phyloP scores from a whole-genome alignment of 1,140 invertebrate species.

The Drosophila pachea region DNA sequence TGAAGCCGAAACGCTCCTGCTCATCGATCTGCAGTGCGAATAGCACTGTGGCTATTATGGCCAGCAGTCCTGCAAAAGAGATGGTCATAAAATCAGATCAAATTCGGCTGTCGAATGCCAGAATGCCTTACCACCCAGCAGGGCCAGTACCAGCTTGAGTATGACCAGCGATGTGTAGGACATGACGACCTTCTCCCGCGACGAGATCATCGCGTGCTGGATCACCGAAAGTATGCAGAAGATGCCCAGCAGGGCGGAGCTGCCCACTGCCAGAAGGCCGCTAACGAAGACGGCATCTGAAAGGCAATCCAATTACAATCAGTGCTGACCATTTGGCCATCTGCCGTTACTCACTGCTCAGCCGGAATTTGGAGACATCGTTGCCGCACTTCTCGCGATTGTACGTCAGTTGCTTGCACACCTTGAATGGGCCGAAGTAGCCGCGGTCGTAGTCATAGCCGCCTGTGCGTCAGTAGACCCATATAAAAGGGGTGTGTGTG shows the following conservation, averaged over 20 bases:
- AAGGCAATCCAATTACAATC: too few species aligned
- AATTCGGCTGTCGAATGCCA: conserved; percentile 7
- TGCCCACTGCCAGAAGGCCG: conserved; percentile 86
- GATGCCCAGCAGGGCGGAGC: conserved; percentile 85
- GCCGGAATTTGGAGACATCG: conserved; percentile 87
- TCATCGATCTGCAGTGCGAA: conserved; percentile 91
- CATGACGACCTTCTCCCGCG: conserved; percentile 87
- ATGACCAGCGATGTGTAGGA: conserved; percentile 87
- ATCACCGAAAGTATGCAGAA: conserved; percentile 88
- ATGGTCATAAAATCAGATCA: neutral
- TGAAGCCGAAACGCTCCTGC: conserved; percentile 85
- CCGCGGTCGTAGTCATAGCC: conserved; percentile 83
- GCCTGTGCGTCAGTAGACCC: too few species aligned
- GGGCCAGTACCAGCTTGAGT: conserved; percentile 86
- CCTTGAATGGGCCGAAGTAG: conserved; percentile 91
- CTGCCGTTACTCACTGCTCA: conserved; percentile 83
- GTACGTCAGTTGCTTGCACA: conserved; percentile 89
- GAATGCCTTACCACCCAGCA: conserved; percentile 86
- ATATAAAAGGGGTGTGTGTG: too few species aligned
- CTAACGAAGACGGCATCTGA: conserved; percentile 88
- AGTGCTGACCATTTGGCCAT: too few species aligned
- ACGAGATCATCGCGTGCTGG: conserved; percentile 90
- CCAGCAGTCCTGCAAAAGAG: conserved; percentile 84
- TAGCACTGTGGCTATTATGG: conserved; percentile 87
- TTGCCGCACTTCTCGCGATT: conserved; percentile 89